Base-by-base conservation (phyloP, 2,888 invertebrate genomes). In the Pegoplata infirma region DNA sequence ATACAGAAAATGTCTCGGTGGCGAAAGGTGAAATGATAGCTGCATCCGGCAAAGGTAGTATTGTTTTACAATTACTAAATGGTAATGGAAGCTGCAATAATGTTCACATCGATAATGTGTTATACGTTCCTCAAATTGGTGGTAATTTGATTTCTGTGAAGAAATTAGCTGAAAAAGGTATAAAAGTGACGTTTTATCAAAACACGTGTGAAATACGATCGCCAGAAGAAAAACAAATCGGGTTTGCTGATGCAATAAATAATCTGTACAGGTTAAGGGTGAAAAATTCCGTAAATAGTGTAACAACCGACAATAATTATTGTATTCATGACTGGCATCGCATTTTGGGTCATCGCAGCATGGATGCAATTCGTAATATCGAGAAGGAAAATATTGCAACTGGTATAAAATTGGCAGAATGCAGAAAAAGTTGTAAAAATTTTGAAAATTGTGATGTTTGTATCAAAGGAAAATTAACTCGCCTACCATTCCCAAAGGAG, bases 381-480 rank as follows among this genome's bases (percentile, higher is more conserved):
- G 32, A 17, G 10, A 44, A 49, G 7, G 44, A 63, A 17, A 72
- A 63, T 14, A 19, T 80, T 3, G 73, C 66, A 44, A 36, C 74
- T 10, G 80, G 72, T 19, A 47, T 83, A 10, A 44, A 76, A 25
- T 75, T 82, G 14, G 32, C 53, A 19, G 68, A 80, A 8, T 81
- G 82, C 40, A 64, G 47, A 23, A 58, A 67, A 63, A 68, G 44
- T 73, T 82, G 71, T 19, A 58, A 59, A 51, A 2, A 23, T 59
- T 21, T 8, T 4, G 8, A 14, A 1, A 12, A 25, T 66, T 71
- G 71, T 6, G 78, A 78, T 36, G 71, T 67, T 3, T 85, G 84
- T 64, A 47, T 83, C 5, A 71, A 84, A 64, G 81, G 82, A 44
- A 85, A 85, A 77, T 64, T 81, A 49, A 82, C 83, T 10, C 46